phyloP scores from a whole-genome alignment of 1,140 invertebrate species.

The Propsilocerus akamusi region DNA sequence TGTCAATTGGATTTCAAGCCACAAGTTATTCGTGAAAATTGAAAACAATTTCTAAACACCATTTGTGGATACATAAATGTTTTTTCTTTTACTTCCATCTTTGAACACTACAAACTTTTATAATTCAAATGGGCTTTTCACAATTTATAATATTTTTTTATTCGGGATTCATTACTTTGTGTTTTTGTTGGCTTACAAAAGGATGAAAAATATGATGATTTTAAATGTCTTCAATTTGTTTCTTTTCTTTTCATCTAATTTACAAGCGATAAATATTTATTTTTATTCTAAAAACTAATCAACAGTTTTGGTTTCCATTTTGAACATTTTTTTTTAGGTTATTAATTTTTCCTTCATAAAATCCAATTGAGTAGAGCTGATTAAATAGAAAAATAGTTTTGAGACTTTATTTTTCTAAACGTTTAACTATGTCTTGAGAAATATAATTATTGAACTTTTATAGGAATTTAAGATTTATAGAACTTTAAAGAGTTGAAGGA shows the following conservation, averaged over 20 bases:
- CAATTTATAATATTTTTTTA: not conserved
- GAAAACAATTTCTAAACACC: no score
- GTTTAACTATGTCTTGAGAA: no score
- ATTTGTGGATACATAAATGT: not conserved
- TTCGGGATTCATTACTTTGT: not conserved
- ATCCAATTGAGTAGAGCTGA: no score
- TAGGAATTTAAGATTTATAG: no score
- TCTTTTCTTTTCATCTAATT: not conserved
- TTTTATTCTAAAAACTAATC: not conserved
- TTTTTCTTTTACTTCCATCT: not conserved
- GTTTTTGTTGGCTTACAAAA: not conserved
- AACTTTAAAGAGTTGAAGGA: no score
- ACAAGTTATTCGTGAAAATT: constrained; percentile 29
- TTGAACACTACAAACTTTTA: constrained; percentile 2
- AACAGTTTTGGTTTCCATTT: no score
- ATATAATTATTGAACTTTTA: no score
- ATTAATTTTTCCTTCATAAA: no score
- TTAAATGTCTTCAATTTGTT: not conserved
- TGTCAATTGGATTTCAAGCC: constrained; percentile 44
- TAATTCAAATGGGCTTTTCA: no score
- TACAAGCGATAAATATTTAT: not conserved
- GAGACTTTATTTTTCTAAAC: no score
- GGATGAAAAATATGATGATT: not conserved
- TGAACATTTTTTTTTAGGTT: no score
- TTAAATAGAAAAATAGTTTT: no score